Evolutionary conservation across 2,888 invertebrate species (phyloP).

Genomic region (Deroplatys truncata): DNA sequence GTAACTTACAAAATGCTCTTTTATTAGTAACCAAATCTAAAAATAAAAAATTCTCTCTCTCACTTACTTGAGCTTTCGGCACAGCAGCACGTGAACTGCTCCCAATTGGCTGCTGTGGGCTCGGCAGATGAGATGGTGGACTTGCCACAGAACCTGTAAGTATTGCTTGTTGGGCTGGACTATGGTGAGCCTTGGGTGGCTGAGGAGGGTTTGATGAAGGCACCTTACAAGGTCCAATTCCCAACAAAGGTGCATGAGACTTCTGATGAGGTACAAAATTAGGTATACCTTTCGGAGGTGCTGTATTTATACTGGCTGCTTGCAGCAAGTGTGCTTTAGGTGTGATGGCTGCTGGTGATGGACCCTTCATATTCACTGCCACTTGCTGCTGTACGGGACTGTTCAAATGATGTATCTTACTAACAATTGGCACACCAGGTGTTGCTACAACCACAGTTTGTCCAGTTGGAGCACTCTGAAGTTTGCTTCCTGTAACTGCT

Average conservation of each 20-base stretch:
- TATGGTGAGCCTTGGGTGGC: conserved; percentile 36
- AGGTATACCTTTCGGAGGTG: background rate
- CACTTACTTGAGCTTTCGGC: conserved; percentile 26
- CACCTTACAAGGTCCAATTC: conserved; percentile 28
- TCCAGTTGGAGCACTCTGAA: background rate
- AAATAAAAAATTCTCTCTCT: no score
- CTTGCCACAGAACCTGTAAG: conserved; percentile 49
- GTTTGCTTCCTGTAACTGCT: conserved; percentile 36
- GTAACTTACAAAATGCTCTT: no score
- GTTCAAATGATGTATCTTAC: conserved; percentile 4
- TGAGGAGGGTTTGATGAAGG: conserved; percentile 31
- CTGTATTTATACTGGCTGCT: conserved; percentile 36
- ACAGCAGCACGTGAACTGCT: conserved; percentile 38
- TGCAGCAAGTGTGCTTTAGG: conserved; percentile 46
- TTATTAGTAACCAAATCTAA: no score
- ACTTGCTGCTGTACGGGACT: background rate
- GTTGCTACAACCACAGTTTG: conserved; percentile 8
- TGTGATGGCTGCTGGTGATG: conserved; percentile 39
- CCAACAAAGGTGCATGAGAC: conserved; percentile 28
- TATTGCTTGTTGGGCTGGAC: conserved; percentile 25
- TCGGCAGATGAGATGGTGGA: conserved; percentile 49
- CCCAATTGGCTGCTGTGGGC: conserved; percentile 48
- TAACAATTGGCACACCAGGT: background rate
- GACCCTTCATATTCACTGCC: conserved; percentile 27
- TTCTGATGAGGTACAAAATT: conserved; percentile 32